These are phyloP conservation scores for Erythrocercus mccallii DNA, from an alignment of 2,113 vertebrate genomes.

Conservation along the genomic window DNA sequence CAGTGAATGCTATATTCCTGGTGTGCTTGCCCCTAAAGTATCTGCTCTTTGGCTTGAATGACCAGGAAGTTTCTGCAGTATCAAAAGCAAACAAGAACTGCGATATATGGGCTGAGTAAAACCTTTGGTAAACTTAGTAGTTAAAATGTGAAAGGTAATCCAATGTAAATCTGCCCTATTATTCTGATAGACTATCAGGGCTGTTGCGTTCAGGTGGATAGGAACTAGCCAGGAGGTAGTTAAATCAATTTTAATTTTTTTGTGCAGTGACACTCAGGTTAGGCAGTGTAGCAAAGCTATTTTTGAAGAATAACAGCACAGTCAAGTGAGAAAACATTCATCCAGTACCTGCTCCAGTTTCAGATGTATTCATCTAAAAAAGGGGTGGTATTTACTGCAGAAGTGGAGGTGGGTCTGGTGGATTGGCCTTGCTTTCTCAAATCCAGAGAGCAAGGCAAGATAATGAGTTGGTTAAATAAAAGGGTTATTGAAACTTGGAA, in stretches of 20 bases:
- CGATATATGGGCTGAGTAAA: constrained; percentile 21
- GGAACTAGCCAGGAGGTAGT: not conserved
- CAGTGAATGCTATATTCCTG: not conserved
- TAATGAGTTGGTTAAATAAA: not conserved
- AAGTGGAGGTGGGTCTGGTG: not conserved
- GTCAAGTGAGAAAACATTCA: not conserved
- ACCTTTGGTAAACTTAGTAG: constrained; percentile 51
- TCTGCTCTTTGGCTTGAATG: not conserved
- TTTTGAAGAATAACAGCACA: not conserved
- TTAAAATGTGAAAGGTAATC: constrained; percentile 56
- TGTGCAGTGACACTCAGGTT: not conserved
- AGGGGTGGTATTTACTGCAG: not conserved
- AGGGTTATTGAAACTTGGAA: constrained; percentile 27
- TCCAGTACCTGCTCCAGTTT: not conserved
- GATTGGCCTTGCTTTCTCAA: not conserved
- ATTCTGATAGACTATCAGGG: not conserved
- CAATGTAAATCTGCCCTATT: not conserved
- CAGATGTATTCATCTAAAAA: not conserved
- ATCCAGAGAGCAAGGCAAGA: not conserved
- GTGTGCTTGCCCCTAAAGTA: not conserved
- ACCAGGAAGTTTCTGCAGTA: constrained; percentile 59
- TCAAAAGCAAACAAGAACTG: constrained; percentile 52
- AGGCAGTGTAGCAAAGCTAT: not conserved
- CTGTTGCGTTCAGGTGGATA: not conserved
- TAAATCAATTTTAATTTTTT: not conserved